Base-by-base conservation (phyloP, 1,140 invertebrate species). In the Akabosia matsudoensis region DNA sequence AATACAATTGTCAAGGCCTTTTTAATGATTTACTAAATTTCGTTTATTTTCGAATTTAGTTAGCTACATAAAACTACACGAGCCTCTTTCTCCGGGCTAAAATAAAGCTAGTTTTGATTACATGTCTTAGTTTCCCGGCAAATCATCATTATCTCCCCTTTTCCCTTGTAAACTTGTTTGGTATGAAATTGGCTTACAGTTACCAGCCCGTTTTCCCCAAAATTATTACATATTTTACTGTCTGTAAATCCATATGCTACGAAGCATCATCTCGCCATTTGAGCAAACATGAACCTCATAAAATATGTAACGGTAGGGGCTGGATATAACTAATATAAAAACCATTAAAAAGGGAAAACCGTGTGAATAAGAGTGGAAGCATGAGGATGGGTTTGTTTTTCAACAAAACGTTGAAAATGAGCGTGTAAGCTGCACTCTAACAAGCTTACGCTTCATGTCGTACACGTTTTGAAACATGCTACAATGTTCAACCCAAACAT, bases 271-370 rank as follows among this genome's bases (percentile, higher is more conserved):
- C 45, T 51, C 45, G 45, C 45, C 45, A 51, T 10, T 51, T 10
- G 10, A 13, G 10, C 45, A 51, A n/a, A 10, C 45, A 51, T 51
- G 10, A 51, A 51, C 10, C 45, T 51, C 10, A 51, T n/a, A 51
- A 51, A 51, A 51, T n/a, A 51, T 51, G 45, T n/a, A 10, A 51
- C n/a, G 45, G n/a, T 13, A 61, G 54, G 24, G 54, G 14, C 14
- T n/a, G 54, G 54, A 13, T 61, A 4, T 16, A 61, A 61, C 54
- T 61, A 61, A 61, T 61, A 61, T 61, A 61, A 61, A 61, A 61
- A 16, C 13, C 54, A 61, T 61, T 61, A 61, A 61, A 61, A 61
- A 61, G 54, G 54, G 24, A 61, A 61, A n/a, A n/a, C n/a, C n/a
- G 13, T 61, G 54, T 61, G 54, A 61, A 61, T 14, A n/a, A 61